Evolutionary conservation across 23 tunicate genomes (phyloP).

Genomic region (Corella eumyota): DNA sequence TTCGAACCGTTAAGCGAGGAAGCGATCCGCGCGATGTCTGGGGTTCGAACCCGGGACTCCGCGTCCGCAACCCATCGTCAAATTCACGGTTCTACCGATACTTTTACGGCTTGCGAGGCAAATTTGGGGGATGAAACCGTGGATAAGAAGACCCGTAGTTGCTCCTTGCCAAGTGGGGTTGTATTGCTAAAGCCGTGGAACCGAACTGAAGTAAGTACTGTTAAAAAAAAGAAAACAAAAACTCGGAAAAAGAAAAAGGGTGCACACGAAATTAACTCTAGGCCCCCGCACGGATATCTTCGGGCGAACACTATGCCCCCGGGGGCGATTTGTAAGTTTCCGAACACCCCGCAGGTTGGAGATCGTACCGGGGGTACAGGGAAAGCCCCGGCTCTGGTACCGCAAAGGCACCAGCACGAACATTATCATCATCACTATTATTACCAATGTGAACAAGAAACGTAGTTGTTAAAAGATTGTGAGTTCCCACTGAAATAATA

Average conservation of each 20-base stretch:
- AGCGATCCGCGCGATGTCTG: slow-evolving; percentile 7
- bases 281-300: slow-evolving; percentile 15
- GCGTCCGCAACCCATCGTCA: neutral
- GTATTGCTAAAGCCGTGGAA: neutral
- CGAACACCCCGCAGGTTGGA: slow-evolving; percentile 13
- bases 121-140: neutral
- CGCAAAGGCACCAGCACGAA: slow-evolving; percentile 28
- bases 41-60: neutral
- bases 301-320: slow-evolving; percentile 17
- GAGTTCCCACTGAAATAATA: too few relatives aligned
- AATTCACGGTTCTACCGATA: slow-evolving; percentile 2
- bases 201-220: neutral
- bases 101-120: too few relatives aligned
- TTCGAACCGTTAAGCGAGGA: slow-evolving; percentile 17
- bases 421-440: slow-evolving; percentile 40
- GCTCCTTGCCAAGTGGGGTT: neutral
- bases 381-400: neutral
- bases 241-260: slow-evolving; percentile 7
- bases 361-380: too few relatives aligned
- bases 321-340: slow-evolving; percentile 5
- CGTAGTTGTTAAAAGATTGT: too few relatives aligned
- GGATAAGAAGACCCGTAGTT: neutral
- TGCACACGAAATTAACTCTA: neutral
- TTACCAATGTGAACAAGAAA: slow-evolving; percentile 15
- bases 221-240: neutral